Evolutionary conservation across 2,797 vertebrate species (phyloP).

Genomic region (Dromococcyx pavoninus): DNA sequence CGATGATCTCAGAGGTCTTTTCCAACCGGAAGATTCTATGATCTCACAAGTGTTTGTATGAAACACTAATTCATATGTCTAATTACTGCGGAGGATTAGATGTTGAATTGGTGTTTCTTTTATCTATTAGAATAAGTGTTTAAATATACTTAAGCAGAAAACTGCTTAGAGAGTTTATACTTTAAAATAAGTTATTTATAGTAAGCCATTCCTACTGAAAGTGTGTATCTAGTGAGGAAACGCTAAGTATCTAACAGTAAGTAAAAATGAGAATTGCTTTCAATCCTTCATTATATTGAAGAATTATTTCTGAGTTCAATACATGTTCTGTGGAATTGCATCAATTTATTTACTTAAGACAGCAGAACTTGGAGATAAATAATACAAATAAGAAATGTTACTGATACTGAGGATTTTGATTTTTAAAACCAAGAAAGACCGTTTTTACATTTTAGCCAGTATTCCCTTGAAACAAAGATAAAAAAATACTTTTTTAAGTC

Average conservation of each 20-base stretch:
- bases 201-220: background rate
- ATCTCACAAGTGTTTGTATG: background rate
- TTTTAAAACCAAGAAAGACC: background rate
- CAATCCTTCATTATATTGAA: background rate
- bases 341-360: background rate
- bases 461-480: background rate
- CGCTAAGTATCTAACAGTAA: background rate
- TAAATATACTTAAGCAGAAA: background rate
- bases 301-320: background rate
- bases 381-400: background rate
- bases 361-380: background rate
- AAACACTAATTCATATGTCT: background rate
- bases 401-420: background rate
- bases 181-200: background rate
- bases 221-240: background rate
- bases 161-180: background rate
- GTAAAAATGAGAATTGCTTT: background rate
- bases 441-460: background rate
- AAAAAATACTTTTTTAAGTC: background rate
- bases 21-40: too few species aligned
- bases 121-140: background rate
- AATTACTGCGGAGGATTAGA: background rate
- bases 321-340: background rate
- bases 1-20: too few species aligned
- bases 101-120: background rate